Base-by-base conservation (phyloP, 1,140 invertebrate species). In the Aphis gossypii region DNA sequence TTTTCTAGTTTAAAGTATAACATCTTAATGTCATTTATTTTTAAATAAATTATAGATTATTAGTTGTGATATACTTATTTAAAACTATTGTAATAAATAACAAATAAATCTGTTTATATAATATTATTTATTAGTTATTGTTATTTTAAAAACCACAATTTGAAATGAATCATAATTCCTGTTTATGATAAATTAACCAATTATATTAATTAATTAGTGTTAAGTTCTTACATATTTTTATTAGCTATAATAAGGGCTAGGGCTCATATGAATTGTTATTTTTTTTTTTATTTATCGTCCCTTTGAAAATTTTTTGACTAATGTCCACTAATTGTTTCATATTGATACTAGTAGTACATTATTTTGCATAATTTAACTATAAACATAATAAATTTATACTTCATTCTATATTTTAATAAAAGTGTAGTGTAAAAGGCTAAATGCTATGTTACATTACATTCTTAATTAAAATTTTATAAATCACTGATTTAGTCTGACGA, bases 91-190 rank as follows among this genome's bases (percentile, higher is more conserved):
- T 44, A 44, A 35, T 51, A n/a, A 60, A 68, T 68, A 23, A 68
- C 56, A 68, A 90, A 60, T 68, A 54, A 41, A 51, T 68, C 35
- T 90, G 41, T 90, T 38, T 90, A 44, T 90, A 56, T 90, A n/a
- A n/a, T 76, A 76, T 76, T n/a, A 68, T 14, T 76, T 76, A 76
- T n/a, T 48, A 60, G 5, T 68, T 60, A 90, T 90, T 90, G 6
- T 90, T 90, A 68, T 90, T 5, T 44, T 68, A 68, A 41, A 90
- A 46, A 68, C 30, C 11, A n/a, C 60, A n/a, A 76, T 18, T 76
- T 9, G 3, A 30, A 11, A 76, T 14, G n/a, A 76, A 76, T 76
- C 60, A n/a, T n/a, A 35, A 76, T 76, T 76, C 60, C 60, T 76
- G 60, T 76, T n/a, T 20, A n/a, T 76, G 11, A 76, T n/a, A 20